Evolutionary conservation across 2,888 invertebrate genomes (phyloP), one percentile per base, ranked within the genome.

Genomic region (Oscheius sp.): DNA sequence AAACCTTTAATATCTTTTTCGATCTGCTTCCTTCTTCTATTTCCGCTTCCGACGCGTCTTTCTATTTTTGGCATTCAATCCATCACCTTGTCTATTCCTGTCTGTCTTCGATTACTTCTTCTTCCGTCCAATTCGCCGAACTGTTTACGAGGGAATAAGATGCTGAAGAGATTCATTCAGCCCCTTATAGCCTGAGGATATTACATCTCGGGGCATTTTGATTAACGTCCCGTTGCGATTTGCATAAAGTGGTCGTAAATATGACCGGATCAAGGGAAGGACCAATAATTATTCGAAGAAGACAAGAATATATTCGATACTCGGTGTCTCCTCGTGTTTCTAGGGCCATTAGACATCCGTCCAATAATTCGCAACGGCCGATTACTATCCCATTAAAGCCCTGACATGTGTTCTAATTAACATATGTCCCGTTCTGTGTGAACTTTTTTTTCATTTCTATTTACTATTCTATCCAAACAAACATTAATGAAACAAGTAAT

Each of bases 381-480:
- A 54, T 54, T 54, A 54, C 54, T 54, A 32, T 33, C 33, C 54
- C 54, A 54, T 54, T 33, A 54, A 54, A 32, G 54, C 6, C 33
- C 17, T 24, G 22, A 14, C 22, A 3, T 20, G 47, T 54, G 33
- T 33, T 17, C 54, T 33, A 54, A 54, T 54, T 54, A 54, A 54
- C 54, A 54, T 54, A 54, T 22, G 14, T 14, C 33, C 17, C 54
- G 54, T n/a, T 59, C 26, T 26, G 2, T 8, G n/a, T 44, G 22
- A 41, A 24, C 38, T 41, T 38, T 28, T 56, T 56, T 12, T 51
- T 24, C 51, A 24, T 20, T 12, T 9, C n/a, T 14, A 12, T 50
- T 12, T 28, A 24, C 26, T 9, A 8, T 54, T 30, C 9, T 54
- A 28, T 28, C 4, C 30, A 14, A 22, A 20, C 26, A 22, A 20